Evolutionary conservation across 2,888 invertebrate species (phyloP), one percentile per base, ranked within the genome.

Genomic region (Eupithecia pulchellata): DNA sequence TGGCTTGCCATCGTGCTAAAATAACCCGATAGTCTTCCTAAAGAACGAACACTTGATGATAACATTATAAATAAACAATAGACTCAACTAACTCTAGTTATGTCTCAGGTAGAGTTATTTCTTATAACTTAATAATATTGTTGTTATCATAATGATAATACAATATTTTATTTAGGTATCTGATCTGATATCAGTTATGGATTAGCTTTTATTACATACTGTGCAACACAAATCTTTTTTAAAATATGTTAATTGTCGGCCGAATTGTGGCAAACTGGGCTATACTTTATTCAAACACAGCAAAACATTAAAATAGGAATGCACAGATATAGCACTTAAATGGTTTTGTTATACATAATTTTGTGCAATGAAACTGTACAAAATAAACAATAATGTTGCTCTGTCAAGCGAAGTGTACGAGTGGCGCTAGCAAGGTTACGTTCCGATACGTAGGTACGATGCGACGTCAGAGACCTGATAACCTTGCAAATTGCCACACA

Each of bases 1-100:
- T 61, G 86, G 57, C 82, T 78, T 66, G 88, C 81, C 90, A 91
- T 89, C 69, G 70, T 82, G 69, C 13, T 34, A 47, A 29, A 29
- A 14, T 30, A 47, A 2, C 64, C 39, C 2, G 20, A 6, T 11
- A 64, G 0, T 30, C 42, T 9, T 47, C 64, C 64, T 5, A 64
- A 11, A 64, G 20, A 52, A 64, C 52, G 34, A 55, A 25, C 64
- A 55, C 52, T 61, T 9, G 34, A 34, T 25, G 61, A 32, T 20
- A 61, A 25, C 61, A 61, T 34, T 25, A 29, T 17, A 20, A 20
- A 20, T 11, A 61, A 34, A 13, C 25, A 20, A 32, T 25, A 61
- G 1, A 11, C 60, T 13, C 29, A 29, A 57, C 55, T 57, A 27
- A 17, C 57, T 17, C 57, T 17, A 57, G 17, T n/a, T 29, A 57